Conservation (phyloP, 2,113 vertebrate species). For the Nibea albiflora region DNA sequence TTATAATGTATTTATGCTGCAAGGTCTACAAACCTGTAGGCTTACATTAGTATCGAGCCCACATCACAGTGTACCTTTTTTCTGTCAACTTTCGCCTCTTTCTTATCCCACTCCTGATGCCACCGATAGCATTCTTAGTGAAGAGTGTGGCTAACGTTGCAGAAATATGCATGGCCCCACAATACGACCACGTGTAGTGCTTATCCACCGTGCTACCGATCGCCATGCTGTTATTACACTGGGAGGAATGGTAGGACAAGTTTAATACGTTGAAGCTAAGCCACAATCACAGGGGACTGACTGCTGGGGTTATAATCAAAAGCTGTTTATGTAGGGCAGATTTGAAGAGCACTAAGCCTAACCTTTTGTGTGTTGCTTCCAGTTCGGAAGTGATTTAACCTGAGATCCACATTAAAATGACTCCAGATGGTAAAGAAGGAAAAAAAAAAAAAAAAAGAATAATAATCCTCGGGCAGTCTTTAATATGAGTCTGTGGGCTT, state of each 20-base stretch:
- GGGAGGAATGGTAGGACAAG: slow-evolving; percentile 70
- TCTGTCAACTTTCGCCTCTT: slow-evolving; percentile 55
- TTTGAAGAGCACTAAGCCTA: slow-evolving; percentile 78
- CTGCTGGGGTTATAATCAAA: slow-evolving; percentile 80
- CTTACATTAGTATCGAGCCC: slow-evolving; percentile 61
- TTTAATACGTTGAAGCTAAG: slow-evolving; percentile 81
- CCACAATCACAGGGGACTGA: slow-evolving; percentile 80
- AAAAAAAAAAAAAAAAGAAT: slow-evolving; percentile 24
- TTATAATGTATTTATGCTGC: slow-evolving; percentile 78
- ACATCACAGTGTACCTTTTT: slow-evolving; percentile 57
- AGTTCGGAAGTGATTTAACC: slow-evolving; percentile 78
- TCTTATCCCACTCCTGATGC: slow-evolving; percentile 59
- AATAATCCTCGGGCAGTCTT: slow-evolving; percentile 76
- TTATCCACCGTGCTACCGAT: slow-evolving; percentile 63
- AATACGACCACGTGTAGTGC: slow-evolving; percentile 43
- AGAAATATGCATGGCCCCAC: slow-evolving; percentile 70
- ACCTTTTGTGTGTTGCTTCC: slow-evolving; percentile 80
- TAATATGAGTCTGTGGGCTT: slow-evolving; percentile 73
- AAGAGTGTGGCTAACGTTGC: slow-evolving; percentile 56
- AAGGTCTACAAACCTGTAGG: slow-evolving; percentile 65
- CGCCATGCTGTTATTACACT: slow-evolving; percentile 68
- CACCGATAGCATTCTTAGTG: slow-evolving; percentile 52
- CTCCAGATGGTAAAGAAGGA: slow-evolving; percentile 66
- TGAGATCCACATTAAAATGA: slow-evolving; percentile 77
- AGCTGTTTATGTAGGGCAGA: slow-evolving; percentile 82